phyloP scores from a whole-genome alignment of 2,113 vertebrate species.

The Archilochus colubris region DNA sequence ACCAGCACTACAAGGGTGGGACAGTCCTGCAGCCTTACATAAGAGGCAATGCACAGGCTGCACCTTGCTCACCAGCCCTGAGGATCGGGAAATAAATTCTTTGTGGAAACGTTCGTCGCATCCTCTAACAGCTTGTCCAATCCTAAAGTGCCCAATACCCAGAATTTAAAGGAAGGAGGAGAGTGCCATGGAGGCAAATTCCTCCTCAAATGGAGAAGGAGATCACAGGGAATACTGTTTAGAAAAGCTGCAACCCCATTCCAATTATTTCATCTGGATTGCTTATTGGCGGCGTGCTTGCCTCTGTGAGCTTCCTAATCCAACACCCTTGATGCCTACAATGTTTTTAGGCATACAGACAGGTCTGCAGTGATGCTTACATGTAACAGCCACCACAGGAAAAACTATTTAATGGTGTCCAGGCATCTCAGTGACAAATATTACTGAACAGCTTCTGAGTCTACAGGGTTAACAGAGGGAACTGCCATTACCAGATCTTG shows the following conservation, averaged over 20 bases:
- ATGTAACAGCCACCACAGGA: not conserved
- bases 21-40: constrained; percentile 7
- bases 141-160: not conserved
- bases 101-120: not conserved
- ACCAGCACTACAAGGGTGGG: not conserved
- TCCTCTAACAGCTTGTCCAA: not conserved
- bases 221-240: not conserved
- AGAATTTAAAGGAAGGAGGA: not conserved
- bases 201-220: not conserved
- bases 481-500: constrained; percentile 89
- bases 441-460: not conserved
- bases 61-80: not conserved
- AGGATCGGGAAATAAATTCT: not conserved
- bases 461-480: not conserved
- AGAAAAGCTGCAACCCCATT: not conserved
- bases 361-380: not conserved
- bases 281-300: not conserved
- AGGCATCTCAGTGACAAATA: not conserved
- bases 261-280: not conserved
- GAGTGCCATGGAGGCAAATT: not conserved
- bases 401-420: not conserved
- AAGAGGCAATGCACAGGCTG: not conserved
- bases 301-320: not conserved
- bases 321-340: not conserved
- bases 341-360: accelerated